Conservation (phyloP, 2,113 vertebrate species). For the Phrynosoma platyrhinos region DNA sequence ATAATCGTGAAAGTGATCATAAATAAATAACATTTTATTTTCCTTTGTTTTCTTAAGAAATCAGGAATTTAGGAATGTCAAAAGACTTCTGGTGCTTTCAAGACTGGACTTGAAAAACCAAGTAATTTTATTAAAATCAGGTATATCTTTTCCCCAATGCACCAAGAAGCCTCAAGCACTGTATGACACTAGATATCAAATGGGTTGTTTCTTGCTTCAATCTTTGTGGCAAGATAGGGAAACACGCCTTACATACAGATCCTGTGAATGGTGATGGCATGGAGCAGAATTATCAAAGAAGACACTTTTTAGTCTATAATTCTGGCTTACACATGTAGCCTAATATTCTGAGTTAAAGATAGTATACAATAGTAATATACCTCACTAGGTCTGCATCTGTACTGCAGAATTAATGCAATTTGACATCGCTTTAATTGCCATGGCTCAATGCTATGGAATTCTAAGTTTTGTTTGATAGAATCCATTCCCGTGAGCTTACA, state of each 20-base stretch:
- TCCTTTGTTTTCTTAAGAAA: neutral
- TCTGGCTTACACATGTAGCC: neutral
- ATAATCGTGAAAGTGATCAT: slow-evolving; percentile 1
- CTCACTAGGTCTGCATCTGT: neutral
- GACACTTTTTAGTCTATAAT: neutral
- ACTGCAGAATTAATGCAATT: no score
- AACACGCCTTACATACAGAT: neutral
- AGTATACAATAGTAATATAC: neutral
- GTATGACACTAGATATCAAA: neutral
- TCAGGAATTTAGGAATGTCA: neutral
- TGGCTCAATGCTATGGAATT: no score
- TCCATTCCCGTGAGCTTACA: no score
- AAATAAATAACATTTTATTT: neutral
- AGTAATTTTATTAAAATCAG: neutral
- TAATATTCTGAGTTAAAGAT: neutral
- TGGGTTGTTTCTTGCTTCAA: neutral
- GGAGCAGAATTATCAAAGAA: neutral
- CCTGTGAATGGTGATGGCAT: neutral
- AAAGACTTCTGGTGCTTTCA: neutral
- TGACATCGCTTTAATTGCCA: no score
- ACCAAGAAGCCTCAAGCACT: neutral
- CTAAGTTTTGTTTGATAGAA: no score
- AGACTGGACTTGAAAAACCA: neutral
- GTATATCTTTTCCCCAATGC: slow-evolving; percentile 1
- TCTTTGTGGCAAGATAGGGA: neutral